These are phyloP conservation scores for Periparus ater DNA, from an alignment of 2,797 vertebrate genomes.

Conservation along the genomic window DNA sequence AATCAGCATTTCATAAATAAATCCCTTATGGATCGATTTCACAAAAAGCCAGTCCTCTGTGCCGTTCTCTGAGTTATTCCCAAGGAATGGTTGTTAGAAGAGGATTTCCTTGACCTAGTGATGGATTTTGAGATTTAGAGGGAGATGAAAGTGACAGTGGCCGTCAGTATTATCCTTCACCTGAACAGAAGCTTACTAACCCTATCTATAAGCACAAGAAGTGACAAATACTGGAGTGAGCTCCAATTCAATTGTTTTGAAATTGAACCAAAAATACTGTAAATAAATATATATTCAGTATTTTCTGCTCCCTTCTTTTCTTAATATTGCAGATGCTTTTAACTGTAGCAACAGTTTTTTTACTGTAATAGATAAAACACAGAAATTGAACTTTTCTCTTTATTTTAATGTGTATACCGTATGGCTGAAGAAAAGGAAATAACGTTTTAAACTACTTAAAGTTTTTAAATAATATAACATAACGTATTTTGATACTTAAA, in stretches of 20 bases:
- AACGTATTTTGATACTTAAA: neutral
- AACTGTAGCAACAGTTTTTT: neutral
- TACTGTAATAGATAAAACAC: neutral
- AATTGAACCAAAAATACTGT: neutral
- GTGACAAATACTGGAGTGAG: neutral
- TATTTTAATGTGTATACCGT: neutral
- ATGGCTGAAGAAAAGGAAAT: neutral
- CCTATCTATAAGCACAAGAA: conserved; percentile 4
- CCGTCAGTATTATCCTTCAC: conserved; percentile 74
- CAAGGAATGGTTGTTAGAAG: conserved; percentile 49
- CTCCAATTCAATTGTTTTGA: neutral
- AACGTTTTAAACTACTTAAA: neutral
- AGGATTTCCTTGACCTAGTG: conserved; percentile 78
- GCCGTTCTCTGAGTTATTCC: conserved; percentile 41
- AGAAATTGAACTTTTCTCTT: neutral
- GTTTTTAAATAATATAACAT: neutral
- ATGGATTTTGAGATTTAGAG: conserved; percentile 88
- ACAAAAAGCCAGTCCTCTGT: neutral
- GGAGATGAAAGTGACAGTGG: conserved; percentile 76
- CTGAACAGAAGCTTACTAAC: conserved; percentile 65
- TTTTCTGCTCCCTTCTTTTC: neutral
- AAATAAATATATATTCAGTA: neutral
- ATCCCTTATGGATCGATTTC: neutral
- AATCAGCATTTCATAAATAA: conserved; percentile 27
- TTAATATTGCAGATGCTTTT: neutral